phyloP scores from a whole-genome alignment of 2,888 invertebrate species.

The Pheosia tremula region DNA sequence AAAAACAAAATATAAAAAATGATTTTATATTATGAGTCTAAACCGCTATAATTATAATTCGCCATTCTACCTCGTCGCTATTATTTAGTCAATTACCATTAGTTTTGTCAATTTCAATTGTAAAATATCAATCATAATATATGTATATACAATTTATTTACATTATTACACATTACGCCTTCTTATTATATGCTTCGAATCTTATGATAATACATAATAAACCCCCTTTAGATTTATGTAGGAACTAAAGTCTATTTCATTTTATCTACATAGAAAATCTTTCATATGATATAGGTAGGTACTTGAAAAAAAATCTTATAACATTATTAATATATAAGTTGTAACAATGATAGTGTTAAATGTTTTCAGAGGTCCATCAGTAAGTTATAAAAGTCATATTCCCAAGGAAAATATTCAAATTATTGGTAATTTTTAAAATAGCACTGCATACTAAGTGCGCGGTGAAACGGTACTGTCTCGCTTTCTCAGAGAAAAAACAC shows the following conservation, averaged over 20 bases:
- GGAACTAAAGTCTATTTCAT: too few relatives aligned
- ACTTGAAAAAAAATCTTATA: not conserved
- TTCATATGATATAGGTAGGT: not conserved
- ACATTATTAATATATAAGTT: not conserved
- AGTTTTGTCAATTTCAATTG: constrained; percentile 12
- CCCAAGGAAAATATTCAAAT: too few relatives aligned
- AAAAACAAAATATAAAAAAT: not conserved
- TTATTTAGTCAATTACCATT: constrained; percentile 42
- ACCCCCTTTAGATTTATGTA: not conserved
- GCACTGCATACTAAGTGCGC: too few relatives aligned
- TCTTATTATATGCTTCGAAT: constrained; percentile 14
- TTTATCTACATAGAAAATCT: too few relatives aligned
- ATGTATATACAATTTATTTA: constrained; percentile 15
- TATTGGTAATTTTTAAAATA: too few relatives aligned
- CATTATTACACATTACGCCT: constrained; percentile 15
- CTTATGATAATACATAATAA: not conserved
- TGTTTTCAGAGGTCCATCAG: not conserved
- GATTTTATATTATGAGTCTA: not conserved
- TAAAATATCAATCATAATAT: constrained; percentile 18
- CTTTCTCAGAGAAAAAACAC: too few relatives aligned
- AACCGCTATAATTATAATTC: constrained; percentile 10
- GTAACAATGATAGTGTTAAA: not conserved
- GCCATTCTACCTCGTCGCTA: constrained; percentile 43
- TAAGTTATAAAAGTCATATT: too few relatives aligned
- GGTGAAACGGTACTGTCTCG: too few relatives aligned